Base-by-base conservation (phyloP, 2,113 vertebrate species). In the Mobula hypostoma region DNA sequence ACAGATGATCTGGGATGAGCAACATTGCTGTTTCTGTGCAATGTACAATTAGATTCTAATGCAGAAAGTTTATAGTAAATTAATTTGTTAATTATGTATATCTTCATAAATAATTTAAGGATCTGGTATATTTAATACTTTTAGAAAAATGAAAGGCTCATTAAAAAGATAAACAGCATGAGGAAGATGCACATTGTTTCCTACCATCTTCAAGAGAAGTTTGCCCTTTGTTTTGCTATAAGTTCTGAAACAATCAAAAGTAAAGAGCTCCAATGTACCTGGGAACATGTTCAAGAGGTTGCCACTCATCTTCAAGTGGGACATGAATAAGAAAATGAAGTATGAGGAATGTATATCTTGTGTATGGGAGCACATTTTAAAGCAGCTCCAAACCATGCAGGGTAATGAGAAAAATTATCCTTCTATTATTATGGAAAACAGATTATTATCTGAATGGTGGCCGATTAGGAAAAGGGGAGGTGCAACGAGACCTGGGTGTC, bases 171-270 rank as follows among this genome's bases (percentile, higher is more conserved):
- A 95, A 98, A 97, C 48, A 94, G 95, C 0, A 94, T 95, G 96
- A 97, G 95, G 95, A 97, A 97, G 96, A 99, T 99, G 95, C 98
- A 99, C 95, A 95, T 99, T 95, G 98, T 99, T 0, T 98, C 98
- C 0, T 98, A 98, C 90, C 96, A 97, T 95, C 97, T 99, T 94
- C 96, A 96, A 4, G 98, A 96, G 82, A 95, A 94, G 94, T 98
- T 98, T 63, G 98, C 99, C 95, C 96, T 99, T 76, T 98, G 98
- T 2, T 98, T 99, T 0, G 98, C 97, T 78, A 70, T 99, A 95
- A 99, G 98, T 17, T 95, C 98, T 9, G 97, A 97, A 80, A 94
- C 94, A 0, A 97, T 97, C 5, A 98, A 98, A 87, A 97, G 97
- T 1, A 94, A 94, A 61, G 98, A 99, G 15, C 8, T 99, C 94